Evolutionary conservation across 2,888 invertebrate genomes (phyloP).

Genomic region (Chloromyia formosa): DNA sequence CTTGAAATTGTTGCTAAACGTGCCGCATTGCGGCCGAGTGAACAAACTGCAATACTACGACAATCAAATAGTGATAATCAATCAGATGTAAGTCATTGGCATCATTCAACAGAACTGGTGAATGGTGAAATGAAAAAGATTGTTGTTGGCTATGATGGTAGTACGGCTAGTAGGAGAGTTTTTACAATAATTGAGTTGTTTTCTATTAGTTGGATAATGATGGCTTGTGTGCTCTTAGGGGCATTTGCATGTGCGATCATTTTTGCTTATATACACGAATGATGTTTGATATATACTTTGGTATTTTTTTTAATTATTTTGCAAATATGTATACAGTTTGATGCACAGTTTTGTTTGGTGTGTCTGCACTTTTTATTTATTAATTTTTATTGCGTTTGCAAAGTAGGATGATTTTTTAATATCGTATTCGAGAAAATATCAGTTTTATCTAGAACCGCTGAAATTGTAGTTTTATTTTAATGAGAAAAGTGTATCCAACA

Average conservation of each 20-base stretch:
- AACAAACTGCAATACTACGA: constrained; percentile 33
- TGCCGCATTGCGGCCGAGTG: constrained; percentile 61
- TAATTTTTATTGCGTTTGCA: constrained; percentile 8
- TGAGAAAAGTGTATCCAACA: too few relatives aligned
- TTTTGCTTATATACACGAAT: too few relatives aligned
- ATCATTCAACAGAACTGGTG: not conserved
- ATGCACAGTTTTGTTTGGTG: not conserved
- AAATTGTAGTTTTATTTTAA: too few relatives aligned
- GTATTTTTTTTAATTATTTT: not conserved
- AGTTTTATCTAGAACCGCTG: too few relatives aligned
- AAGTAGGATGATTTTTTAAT: too few relatives aligned
- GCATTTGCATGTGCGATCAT: constrained; percentile 24
- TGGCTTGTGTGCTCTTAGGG: constrained; percentile 30
- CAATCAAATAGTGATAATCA: constrained; percentile 45
- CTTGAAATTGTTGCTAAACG: constrained; percentile 80
- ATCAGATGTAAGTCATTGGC: constrained; percentile 51
- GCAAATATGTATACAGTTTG: not conserved
- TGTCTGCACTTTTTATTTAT: not conserved
- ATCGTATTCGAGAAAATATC: too few relatives aligned
- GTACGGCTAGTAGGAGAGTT: not conserved
- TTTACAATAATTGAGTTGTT: constrained; percentile 19
- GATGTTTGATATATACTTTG: not conserved
- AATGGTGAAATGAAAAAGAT: constrained; percentile 2
- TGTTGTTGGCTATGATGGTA: constrained; percentile 8
- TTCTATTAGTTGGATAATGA: constrained; percentile 28